Percentiles rank a stretch among this genome's conserved stretches.
These are phyloP conservation scores for Nannoperca obscura DNA, from an alignment of 2,797 vertebrate genomes.

Conservation along the genomic window DNA sequence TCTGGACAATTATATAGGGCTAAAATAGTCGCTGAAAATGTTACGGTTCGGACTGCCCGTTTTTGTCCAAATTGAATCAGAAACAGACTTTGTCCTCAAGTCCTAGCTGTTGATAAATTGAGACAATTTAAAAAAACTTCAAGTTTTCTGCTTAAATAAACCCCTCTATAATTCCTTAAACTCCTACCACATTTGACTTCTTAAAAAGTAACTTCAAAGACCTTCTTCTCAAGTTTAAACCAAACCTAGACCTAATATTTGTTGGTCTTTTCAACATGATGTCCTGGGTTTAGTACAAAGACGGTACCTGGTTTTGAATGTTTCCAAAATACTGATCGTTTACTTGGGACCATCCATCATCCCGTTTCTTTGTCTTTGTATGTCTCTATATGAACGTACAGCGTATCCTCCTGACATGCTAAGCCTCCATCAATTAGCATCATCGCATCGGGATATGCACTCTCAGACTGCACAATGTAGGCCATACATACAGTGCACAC, in stretches of 20 bases:
- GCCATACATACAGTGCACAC: not conserved
- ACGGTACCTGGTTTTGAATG: not conserved
- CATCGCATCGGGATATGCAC: slow-evolving; percentile 19
- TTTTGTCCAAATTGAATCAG: slow-evolving; percentile 21
- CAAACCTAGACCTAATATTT: too few relatives aligned
- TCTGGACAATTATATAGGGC: slow-evolving; percentile 34
- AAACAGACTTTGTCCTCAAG: not conserved
- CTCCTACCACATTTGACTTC: not conserved
- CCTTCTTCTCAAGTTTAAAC: not conserved
- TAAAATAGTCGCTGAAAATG: slow-evolving; percentile 31
- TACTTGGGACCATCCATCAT: too few relatives aligned
- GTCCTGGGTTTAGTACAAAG: not conserved
- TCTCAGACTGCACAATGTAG: slow-evolving; percentile 2
- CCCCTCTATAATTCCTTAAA: not conserved
- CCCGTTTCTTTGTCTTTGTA: not conserved
- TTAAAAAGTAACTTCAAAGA: not conserved
- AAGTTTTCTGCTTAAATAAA: not conserved
- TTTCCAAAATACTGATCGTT: not conserved
- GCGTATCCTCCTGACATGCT: not conserved
- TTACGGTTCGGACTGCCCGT: not conserved
- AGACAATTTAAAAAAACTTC: not conserved
- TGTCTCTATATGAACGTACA: not conserved
- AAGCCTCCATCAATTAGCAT: slow-evolving; percentile 19
- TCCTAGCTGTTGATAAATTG: not conserved
- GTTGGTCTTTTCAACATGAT: not conserved